Evolutionary conservation across 2,113 vertebrate genomes (phyloP), one percentile per base, ranked within the genome.

Genomic region (Pseudolaguvia tuberculata): DNA sequence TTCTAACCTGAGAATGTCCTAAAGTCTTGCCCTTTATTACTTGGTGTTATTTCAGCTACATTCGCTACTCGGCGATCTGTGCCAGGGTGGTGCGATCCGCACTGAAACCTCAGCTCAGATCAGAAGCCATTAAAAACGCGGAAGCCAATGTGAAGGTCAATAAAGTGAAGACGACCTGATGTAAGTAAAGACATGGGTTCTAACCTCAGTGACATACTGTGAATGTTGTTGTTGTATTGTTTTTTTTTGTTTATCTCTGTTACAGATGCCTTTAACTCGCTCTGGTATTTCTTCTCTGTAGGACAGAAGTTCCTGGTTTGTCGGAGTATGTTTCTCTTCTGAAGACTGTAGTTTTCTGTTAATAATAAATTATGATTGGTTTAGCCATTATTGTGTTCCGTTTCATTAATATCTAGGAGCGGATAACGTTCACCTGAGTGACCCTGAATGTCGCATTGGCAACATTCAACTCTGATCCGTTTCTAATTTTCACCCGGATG

Each of bases 21-120:
- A 10, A 13, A 5, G 10, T 14, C 2, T 21, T n/a, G 31, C 29
- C 48, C 1, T 17, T 10, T 70, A 12, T 53, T 2, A 52, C 0
- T 10, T 11, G 14, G 47, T 78, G 20, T 58, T 1, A 6, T 62
- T 69, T 47, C 23, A 81, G 80, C 70, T 81, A 81, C 73, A 81
- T 81, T 48, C 61, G 62, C 56, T 81, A 76, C 80, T 81, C 80
- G 0, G 78, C 81, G 9, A 93, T 99, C 86, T 98, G 96, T 31
- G 97, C 96, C 0, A 91, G 80, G 63, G 95, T 84, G 0, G 91
- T 99, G 13, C 84, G 97, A 1, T 92, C 92, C 0, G 95, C 97
- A 0, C 72, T 99, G 80, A 99, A 98, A 85, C 91, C 94, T 0
- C 90, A 93, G 83, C 85, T 92, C 81, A 92, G 87, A 71, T 68